phyloP scores from a whole-genome alignment of 2,797 vertebrate species.

The Megaceryle alcyon region DNA sequence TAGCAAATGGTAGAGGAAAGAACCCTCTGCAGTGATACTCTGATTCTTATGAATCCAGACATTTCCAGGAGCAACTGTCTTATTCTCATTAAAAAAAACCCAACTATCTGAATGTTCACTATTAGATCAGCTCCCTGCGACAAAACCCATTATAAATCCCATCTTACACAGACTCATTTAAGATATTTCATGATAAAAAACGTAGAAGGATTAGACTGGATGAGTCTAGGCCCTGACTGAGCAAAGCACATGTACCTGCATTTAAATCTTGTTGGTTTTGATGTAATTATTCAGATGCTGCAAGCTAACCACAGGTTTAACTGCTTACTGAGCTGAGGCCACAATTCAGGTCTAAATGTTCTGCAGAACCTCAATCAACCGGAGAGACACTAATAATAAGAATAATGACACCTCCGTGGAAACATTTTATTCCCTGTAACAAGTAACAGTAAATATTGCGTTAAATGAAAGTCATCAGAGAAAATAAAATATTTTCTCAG shows the following conservation, averaged over 20 bases:
- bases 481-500: not conserved
- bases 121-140: not conserved
- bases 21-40: not conserved
- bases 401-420: fast-evolving
- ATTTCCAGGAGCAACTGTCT: not conserved
- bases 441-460: not conserved
- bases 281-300: not conserved
- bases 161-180: not conserved
- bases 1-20: not conserved
- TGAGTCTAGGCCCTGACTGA: not conserved
- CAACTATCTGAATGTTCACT: not conserved
- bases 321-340: not conserved
- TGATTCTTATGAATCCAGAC: not conserved
- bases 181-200: not conserved
- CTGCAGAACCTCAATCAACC: not conserved
- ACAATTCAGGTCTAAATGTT: not conserved
- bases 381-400: not conserved
- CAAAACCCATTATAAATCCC: not conserved
- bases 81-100: not conserved
- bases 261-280: not conserved
- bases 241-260: not conserved
- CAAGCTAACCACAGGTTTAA: not conserved
- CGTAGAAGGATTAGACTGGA: not conserved
- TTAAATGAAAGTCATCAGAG: not conserved
- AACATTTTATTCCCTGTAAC: not conserved